phyloP scores from a whole-genome alignment of 2,888 invertebrate genomes.

The Erebia palarica region DNA sequence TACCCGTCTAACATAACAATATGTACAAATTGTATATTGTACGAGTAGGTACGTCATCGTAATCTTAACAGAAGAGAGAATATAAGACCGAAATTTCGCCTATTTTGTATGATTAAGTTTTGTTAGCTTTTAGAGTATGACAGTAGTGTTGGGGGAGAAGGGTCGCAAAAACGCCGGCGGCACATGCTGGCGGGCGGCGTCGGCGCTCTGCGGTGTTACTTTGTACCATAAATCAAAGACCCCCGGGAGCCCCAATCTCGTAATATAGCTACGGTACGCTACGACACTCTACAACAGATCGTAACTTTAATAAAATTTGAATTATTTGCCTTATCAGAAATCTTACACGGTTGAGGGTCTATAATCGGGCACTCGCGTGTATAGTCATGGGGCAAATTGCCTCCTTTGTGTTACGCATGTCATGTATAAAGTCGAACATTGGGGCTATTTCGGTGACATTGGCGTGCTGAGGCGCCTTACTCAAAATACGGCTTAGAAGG shows the following conservation, averaged over 20 bases:
- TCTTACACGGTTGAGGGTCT: constrained; percentile 38
- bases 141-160: constrained; percentile 52
- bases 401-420: constrained; percentile 43
- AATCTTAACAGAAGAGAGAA: constrained; percentile 24
- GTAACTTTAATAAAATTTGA: constrained; percentile 42
- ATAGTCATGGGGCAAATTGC: constrained; percentile 37
- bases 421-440: constrained; percentile 54
- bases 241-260: constrained; percentile 68
- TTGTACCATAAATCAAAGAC: constrained; percentile 76
- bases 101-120: constrained; percentile 50
- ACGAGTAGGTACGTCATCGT: background rate
- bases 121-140: constrained; percentile 51
- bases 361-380: constrained; percentile 42
- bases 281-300: constrained; percentile 40
- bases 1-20: background rate
- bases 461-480: constrained; percentile 71
- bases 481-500: constrained; percentile 77
- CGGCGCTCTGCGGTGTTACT: constrained; percentile 63
- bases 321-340: constrained; percentile 41
- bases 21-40: background rate
- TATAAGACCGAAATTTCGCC: constrained; percentile 24
- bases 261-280: constrained; percentile 62
- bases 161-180: constrained; percentile 69
- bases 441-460: constrained; percentile 65
- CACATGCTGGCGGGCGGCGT: constrained; percentile 44